Base-by-base conservation (phyloP, 2,797 vertebrate species). In the Dromococcyx pavoninus region DNA sequence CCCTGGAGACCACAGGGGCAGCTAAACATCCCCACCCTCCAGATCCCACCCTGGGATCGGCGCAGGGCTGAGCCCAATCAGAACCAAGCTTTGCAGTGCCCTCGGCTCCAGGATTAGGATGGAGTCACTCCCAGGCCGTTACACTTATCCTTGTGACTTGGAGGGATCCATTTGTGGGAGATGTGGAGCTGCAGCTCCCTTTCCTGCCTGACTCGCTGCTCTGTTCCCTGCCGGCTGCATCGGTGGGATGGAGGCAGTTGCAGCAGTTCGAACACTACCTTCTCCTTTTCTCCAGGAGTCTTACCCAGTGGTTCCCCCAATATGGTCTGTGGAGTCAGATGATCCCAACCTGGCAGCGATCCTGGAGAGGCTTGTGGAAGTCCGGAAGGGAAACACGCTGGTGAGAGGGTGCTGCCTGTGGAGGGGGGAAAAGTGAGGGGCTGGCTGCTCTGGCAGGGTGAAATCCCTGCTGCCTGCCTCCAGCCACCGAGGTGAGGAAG, bases 241-340 rank as follows among this genome's bases (percentile, higher is more conserved):
- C 1, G 1, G 4, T 32, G 46, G 33, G 13, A 4, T 1, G 2
- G 19, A 21, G 56, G 23, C 17, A 3, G 13, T 5, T 28, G 17
- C 3, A 1, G 24, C 5, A 5, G 16, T 53, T 56, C 79, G 9
- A 9, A 11, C 22, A 1, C 3, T 37, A 2, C n/a, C 32, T 77
- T 53, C 37, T 94, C 37, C 69, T 69, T 14, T 21, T 66, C 30
- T 27, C 11, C 61, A 99, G 99, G 99, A 99, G 93, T 99, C 99
- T 1, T 99, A 99, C 81, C 99, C 99, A 66, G 98, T 98, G 25
- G 99, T 99, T 64, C 98, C 99, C 56, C 99, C 99, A 0, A 99
- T 99, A 94, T 99, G 99, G 99, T 99, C 99, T 17, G 99, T 99
- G 98, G 99, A 99, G 97, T 99, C 99, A 9, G 99, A 99, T 43